Conservation (phyloP, 2,888 invertebrate genomes). For the Trichopoda pennipes region DNA sequence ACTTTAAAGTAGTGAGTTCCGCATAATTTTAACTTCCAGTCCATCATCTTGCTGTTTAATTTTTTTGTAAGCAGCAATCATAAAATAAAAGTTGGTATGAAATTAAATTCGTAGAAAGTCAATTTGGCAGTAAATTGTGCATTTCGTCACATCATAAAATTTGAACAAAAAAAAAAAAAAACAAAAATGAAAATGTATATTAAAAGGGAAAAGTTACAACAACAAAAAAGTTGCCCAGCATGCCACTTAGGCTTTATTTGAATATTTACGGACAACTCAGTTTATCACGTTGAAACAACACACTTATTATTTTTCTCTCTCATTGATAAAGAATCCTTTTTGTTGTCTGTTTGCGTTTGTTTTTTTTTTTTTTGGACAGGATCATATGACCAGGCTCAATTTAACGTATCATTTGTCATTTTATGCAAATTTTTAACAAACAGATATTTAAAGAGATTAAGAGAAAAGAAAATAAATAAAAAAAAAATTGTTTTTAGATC, state of each 20-base stretch:
- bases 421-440: neutral
- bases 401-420: constrained; percentile 28
- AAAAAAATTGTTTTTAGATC: too few species aligned
- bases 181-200: constrained; percentile 17
- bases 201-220: constrained; percentile 8
- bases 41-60: too few species aligned
- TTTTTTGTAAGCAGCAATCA: neutral
- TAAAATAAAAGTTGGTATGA: constrained; percentile 23
- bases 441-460: neutral
- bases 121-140: constrained; percentile 58
- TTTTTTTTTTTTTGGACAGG: neutral
- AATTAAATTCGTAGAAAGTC: constrained; percentile 45
- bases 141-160: constrained; percentile 42
- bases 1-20: too few species aligned
- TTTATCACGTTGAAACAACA: constrained; percentile 16
- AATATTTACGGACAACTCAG: constrained; percentile 66
- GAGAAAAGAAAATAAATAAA: too few species aligned
- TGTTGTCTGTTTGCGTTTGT: too few species aligned
- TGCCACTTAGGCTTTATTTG: constrained; percentile 57
- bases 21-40: too few species aligned
- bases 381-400: neutral
- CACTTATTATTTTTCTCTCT: too few species aligned
- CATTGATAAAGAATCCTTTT: constrained; percentile 13
- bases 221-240: constrained; percentile 28
- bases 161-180: neutral